phyloP scores from a whole-genome alignment of 2,113 vertebrate species.

The Ia io region DNA sequence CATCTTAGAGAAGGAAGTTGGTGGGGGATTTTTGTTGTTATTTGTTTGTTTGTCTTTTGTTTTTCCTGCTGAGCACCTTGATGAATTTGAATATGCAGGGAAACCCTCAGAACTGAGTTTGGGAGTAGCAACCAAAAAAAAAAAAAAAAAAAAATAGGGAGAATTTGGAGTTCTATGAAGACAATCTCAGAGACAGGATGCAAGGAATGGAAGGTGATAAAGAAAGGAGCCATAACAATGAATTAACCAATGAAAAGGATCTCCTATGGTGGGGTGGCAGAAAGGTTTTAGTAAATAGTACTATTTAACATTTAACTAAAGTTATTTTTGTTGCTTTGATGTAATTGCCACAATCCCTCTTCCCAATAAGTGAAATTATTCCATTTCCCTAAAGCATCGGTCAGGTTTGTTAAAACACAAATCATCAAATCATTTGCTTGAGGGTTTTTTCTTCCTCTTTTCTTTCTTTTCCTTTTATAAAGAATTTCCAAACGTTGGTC shows the following conservation, averaged over 20 bases:
- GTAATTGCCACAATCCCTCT: background rate
- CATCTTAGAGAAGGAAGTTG: background rate
- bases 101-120: background rate
- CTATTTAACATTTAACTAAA: conserved; percentile 16
- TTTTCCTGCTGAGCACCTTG: background rate
- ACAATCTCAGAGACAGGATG: background rate
- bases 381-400: background rate
- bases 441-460: background rate
- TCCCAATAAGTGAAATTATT: background rate
- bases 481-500: background rate
- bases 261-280: background rate
- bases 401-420: background rate
- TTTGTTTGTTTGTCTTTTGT: background rate
- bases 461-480: background rate
- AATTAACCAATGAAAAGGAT: background rate
- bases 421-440: background rate
- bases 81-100: background rate
- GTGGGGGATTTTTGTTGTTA: background rate
- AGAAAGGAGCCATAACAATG: background rate
- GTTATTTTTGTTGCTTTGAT: background rate
- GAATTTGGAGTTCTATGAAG: background rate
- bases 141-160: background rate
- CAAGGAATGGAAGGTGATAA: background rate
- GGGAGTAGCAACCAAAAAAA: background rate
- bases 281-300: background rate